phyloP scores from a whole-genome alignment of 2,113 vertebrate genomes.

The Glaucomys volans region DNA sequence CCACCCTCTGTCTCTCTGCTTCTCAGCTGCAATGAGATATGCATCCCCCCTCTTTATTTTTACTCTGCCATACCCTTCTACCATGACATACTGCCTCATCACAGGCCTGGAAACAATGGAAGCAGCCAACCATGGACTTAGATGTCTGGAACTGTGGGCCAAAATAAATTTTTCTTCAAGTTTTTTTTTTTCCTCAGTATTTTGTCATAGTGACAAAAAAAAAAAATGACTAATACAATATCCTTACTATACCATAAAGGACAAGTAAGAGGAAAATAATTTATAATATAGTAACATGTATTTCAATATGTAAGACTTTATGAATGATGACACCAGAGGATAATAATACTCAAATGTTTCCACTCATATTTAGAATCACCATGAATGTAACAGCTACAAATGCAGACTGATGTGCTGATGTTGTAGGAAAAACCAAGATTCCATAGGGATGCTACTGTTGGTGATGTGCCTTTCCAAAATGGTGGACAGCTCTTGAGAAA shows the following conservation, averaged over 20 bases:
- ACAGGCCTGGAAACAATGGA: neutral
- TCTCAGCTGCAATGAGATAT: neutral
- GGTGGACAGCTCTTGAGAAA: neutral
- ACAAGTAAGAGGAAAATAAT: neutral
- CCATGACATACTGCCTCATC: neutral
- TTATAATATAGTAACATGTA: neutral
- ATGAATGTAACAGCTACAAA: neutral
- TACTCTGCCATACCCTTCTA: neutral
- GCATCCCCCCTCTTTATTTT: neutral
- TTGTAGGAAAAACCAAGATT: neutral
- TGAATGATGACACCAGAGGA: neutral
- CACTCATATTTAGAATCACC: neutral
- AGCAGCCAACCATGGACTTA: neutral
- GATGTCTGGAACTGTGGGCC: neutral
- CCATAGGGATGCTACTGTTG: neutral
- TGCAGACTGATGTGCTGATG: neutral
- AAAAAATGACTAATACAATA: neutral
- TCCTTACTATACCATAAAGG: neutral
- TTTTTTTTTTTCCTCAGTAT: neutral
- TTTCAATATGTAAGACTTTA: neutral
- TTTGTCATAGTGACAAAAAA: neutral
- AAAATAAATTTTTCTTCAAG: neutral
- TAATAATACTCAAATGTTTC: neutral
- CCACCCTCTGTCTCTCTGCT: neutral
- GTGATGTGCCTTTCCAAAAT: neutral